These are phyloP conservation scores for Varanus komodoensis DNA, from an alignment of 2,113 vertebrate species.

Conservation along the genomic window DNA sequence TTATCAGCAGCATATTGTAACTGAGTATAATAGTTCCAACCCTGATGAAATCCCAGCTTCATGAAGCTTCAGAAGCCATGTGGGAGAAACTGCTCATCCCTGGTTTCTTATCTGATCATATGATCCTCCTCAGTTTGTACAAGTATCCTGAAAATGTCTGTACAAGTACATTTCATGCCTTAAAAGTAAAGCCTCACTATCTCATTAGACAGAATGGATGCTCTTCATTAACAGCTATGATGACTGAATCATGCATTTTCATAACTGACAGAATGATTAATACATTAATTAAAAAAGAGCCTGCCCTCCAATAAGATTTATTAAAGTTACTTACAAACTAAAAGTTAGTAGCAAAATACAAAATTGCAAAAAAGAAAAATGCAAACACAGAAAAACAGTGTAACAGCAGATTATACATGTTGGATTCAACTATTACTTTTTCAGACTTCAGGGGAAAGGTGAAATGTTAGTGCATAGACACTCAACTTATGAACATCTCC, in stretches of 20 bases:
- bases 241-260: no score
- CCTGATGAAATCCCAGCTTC: neutral
- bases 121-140: neutral
- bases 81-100: neutral
- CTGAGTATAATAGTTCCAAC: neutral
- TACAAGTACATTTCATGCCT: neutral
- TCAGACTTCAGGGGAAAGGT: neutral
- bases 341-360: neutral
- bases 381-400: neutral
- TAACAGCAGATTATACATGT: neutral
- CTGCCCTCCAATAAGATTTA: neutral
- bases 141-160: neutral
- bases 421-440: neutral
- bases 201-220: neutral
- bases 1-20: neutral
- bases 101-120: neutral
- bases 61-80: neutral
- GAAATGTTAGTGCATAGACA: neutral
- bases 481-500: neutral
- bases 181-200: neutral
- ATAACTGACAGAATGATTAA: neutral
- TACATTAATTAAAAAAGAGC: neutral
- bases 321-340: neutral
- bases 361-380: neutral
- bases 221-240: no score